phyloP scores from a whole-genome alignment of 2,888 invertebrate genomes.

The Baronia brevicornis region DNA sequence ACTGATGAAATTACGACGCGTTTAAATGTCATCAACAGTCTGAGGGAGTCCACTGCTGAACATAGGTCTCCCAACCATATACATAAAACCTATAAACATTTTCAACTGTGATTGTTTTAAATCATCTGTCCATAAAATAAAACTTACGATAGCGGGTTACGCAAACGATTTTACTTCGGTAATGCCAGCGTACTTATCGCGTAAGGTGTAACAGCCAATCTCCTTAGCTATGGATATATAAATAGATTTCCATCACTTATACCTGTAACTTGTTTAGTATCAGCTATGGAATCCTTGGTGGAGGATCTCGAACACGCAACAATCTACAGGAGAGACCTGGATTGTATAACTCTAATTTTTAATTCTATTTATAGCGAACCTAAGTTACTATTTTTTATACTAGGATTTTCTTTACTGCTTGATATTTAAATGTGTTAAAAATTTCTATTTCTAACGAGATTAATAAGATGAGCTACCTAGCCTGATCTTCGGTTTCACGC shows the following conservation, averaged over 20 bases:
- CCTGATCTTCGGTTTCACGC: no score
- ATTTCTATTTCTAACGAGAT: no score
- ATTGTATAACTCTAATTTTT: no score
- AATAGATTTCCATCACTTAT: slow-evolving; percentile 6
- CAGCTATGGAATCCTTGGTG: slow-evolving; percentile 41
- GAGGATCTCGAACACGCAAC: slow-evolving; percentile 76
- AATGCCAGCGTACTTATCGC: slow-evolving; percentile 42
- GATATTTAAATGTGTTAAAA: no score
- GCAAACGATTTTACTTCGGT: slow-evolving; percentile 46
- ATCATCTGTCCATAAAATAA: slow-evolving; percentile 41
- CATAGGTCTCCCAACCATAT: no score
- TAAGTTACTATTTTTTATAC: no score
- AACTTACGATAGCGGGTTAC: slow-evolving; percentile 57
- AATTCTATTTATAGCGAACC: no score
- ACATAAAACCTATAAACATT: slow-evolving; percentile 1
- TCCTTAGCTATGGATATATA: slow-evolving; percentile 19
- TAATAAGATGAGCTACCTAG: no score
- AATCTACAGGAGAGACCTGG: slow-evolving; percentile 77
- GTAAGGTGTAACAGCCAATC: slow-evolving; percentile 33
- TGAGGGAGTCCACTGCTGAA: no score
- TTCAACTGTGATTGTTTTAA: slow-evolving; percentile 31
- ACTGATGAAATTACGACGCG: no score
- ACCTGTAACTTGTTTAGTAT: slow-evolving; percentile 17
- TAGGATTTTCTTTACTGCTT: no score
- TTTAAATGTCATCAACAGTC: no score